Conservation (phyloP, 2,797 vertebrate species). For the Esox lucius region DNA sequence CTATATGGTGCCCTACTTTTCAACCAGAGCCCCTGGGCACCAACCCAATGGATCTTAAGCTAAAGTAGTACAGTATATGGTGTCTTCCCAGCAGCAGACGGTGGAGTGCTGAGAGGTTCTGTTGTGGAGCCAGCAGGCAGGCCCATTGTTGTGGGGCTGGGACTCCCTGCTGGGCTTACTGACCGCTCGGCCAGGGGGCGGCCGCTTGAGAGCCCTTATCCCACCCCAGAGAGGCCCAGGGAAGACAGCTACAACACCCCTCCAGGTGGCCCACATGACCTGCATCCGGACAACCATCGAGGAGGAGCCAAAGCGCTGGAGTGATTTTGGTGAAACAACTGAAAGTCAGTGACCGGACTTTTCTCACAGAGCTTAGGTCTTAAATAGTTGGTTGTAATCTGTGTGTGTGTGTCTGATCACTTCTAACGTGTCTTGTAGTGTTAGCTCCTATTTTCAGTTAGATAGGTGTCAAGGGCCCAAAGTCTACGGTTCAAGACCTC, state of each 20-base stretch:
- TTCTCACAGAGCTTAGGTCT: not conserved
- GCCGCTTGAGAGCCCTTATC: conserved; percentile 9
- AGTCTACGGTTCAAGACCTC: conserved; percentile 4
- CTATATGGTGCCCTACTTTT: too few relatives aligned
- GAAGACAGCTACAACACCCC: not conserved
- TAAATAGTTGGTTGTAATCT: not conserved
- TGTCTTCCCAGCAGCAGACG: not conserved
- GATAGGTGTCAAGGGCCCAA: conserved; percentile 1
- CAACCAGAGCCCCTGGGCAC: not conserved
- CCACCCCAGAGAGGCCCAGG: conserved; percentile 1
- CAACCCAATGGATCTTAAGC: too few relatives aligned
- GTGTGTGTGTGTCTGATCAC: not conserved
- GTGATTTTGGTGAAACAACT: not conserved
- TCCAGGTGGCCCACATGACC: not conserved
- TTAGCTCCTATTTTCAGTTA: not conserved
- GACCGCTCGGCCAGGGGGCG: not conserved
- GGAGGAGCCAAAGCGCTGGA: not conserved
- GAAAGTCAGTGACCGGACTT: not conserved
- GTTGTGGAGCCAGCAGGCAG: not conserved
- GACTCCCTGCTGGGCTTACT: conserved; percentile 12
- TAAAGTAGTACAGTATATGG: too few relatives aligned
- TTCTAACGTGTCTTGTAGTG: not conserved
- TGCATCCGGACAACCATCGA: not conserved
- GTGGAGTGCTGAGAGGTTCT: not conserved
- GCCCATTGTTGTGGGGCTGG: not conserved